Conservation (phyloP, 2,797 vertebrate genomes). For the Threskiornis aethiopicus region DNA sequence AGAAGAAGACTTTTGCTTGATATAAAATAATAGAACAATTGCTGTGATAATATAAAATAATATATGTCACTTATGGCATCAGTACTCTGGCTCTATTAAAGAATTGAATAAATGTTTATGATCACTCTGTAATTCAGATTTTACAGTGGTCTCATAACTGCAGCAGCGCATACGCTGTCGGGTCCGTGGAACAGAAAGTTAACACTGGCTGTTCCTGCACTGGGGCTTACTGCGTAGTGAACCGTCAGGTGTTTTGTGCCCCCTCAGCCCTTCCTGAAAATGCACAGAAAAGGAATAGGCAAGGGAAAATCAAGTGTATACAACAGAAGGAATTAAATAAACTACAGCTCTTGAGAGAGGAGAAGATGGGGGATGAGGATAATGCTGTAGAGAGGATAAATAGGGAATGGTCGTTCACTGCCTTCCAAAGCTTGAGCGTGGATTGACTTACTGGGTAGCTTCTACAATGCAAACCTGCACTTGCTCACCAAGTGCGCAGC, state of each 20-base stretch:
- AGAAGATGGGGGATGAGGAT: neutral
- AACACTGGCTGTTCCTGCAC: neutral
- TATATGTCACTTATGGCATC: neutral
- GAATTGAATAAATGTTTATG: neutral
- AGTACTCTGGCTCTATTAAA: neutral
- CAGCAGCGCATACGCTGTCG: neutral
- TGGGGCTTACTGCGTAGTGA: accelerated
- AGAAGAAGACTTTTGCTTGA: neutral
- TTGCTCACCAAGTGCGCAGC: neutral
- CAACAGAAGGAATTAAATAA: neutral
- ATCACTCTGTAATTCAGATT: neutral
- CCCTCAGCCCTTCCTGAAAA: neutral
- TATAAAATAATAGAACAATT: neutral
- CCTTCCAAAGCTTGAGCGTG: neutral
- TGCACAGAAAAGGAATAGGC: neutral
- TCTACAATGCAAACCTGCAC: neutral
- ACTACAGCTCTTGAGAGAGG: neutral
- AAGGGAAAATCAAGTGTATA: neutral
- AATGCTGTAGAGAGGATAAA: neutral
- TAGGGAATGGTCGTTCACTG: neutral
- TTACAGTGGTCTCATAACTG: neutral
- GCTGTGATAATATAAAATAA: neutral
- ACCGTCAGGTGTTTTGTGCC: neutral
- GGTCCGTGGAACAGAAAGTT: neutral
- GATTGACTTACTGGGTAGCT: neutral